phyloP scores from a whole-genome alignment of 2,113 vertebrate species.

The Cynocephalus volans region DNA sequence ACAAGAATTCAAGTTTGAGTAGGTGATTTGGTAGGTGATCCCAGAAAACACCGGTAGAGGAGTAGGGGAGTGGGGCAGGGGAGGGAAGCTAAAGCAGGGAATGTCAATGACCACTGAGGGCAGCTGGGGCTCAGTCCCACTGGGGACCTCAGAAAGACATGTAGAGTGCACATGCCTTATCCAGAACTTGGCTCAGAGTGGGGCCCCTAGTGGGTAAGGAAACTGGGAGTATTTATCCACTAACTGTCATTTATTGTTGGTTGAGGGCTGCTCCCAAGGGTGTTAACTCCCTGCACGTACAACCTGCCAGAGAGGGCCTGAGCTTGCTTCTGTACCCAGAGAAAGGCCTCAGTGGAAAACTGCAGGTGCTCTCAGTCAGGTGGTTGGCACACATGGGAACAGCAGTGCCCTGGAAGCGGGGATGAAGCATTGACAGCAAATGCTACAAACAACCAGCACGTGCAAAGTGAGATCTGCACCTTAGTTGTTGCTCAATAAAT shows the following conservation, averaged over 20 bases:
- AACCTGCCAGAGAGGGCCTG: not conserved
- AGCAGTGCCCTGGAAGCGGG: accelerated
- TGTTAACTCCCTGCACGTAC: not conserved
- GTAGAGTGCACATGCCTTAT: not conserved
- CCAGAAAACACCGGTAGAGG: not conserved
- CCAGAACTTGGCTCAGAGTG: not conserved
- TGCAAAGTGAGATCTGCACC: not conserved
- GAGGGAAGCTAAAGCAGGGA: too few relatives aligned
- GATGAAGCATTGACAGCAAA: not conserved
- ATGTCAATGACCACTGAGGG: not conserved
- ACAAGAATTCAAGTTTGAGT: not conserved
- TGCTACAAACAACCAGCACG: not conserved
- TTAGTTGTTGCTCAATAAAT: not conserved
- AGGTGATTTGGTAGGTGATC: not conserved
- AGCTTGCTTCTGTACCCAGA: not conserved
- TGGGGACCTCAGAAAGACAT: not conserved
- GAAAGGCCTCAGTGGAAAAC: not conserved
- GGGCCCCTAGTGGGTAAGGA: too few relatives aligned
- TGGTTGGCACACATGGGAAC: not conserved
- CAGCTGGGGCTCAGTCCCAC: not conserved
- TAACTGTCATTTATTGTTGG: not conserved
- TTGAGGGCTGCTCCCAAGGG: not conserved
- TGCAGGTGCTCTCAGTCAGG: not conserved
- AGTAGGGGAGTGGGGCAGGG: not conserved
- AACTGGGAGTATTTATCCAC: not conserved